Evolutionary conservation across 2,113 vertebrate genomes (phyloP).

Genomic region (Solea solea): DNA sequence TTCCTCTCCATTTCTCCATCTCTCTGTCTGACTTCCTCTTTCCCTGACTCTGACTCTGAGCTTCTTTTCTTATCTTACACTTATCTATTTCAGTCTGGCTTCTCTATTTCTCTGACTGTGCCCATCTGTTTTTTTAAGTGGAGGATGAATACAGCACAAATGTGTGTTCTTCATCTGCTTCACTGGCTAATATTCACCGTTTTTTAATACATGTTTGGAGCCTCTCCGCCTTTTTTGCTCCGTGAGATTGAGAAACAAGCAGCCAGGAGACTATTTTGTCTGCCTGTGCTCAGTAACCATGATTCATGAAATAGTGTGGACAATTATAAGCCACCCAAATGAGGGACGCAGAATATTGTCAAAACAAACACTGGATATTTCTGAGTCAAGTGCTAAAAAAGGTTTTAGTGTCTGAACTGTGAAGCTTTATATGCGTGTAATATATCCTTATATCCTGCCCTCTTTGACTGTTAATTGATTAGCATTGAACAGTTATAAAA

Average conservation of each 20-base stretch:
- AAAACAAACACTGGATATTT: not conserved
- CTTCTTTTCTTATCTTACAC: conserved; percentile 43
- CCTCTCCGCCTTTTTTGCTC: conserved; percentile 32
- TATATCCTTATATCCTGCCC: too few relatives aligned
- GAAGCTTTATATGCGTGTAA: too few relatives aligned
- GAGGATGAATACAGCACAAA: conserved; percentile 36
- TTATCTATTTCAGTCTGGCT: conserved; percentile 52
- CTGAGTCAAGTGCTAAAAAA: not conserved
- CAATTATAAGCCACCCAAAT: conserved; percentile 47
- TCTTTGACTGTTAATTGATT: too few relatives aligned
- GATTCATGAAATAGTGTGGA: conserved; percentile 43
- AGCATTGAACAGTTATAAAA: too few relatives aligned
- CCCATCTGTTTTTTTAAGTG: conserved; percentile 41
- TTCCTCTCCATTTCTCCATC: conserved; percentile 10
- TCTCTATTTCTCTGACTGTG: conserved; percentile 48
- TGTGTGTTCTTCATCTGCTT: conserved; percentile 42
- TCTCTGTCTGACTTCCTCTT: not conserved
- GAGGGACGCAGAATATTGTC: conserved; percentile 4
- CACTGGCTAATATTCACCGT: conserved; percentile 39
- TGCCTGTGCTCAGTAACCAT: conserved; percentile 30
- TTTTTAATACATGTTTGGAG: conserved; percentile 28
- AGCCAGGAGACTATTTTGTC: conserved; percentile 32
- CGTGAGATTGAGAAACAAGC: conserved; percentile 45
- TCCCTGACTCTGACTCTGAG: not conserved
- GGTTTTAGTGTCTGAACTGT: too few relatives aligned